Conservation (phyloP, 2,113 vertebrate species). For the Spheniscus mendiculus region DNA sequence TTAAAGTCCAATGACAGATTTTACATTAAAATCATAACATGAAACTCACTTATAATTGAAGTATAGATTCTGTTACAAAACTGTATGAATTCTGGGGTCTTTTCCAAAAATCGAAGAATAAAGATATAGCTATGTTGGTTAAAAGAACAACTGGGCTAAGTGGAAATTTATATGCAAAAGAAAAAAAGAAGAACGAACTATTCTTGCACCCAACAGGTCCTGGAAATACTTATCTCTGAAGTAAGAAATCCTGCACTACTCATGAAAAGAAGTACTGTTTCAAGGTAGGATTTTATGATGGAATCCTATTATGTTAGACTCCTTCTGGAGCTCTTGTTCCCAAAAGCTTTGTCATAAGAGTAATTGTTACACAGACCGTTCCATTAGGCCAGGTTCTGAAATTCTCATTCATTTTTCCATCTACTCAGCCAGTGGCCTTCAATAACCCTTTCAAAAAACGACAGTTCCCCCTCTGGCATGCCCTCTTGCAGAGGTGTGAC, state of each 20-base stretch:
- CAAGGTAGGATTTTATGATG: neutral
- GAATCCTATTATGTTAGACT: neutral
- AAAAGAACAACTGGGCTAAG: neutral
- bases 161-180: neutral
- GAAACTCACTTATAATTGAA: neutral
- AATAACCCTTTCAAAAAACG: conserved; percentile 14
- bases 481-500: neutral
- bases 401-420: conserved; percentile 5
- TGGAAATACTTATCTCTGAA: neutral
- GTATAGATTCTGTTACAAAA: neutral
- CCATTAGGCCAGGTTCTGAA: neutral
- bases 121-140: neutral
- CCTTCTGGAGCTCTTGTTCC: neutral
- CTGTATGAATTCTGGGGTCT: neutral
- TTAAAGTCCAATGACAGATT: neutral
- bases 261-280: neutral
- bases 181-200: neutral
- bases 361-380: neutral
- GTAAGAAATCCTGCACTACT: neutral
- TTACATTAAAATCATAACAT: neutral
- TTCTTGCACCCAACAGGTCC: neutral
- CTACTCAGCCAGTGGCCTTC: neutral
- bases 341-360: neutral
- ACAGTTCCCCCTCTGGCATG: neutral
- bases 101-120: neutral